These are phyloP conservation scores for Lasioglossum morio DNA, from an alignment of 2,888 invertebrate genomes.

Conservation along the genomic window DNA sequence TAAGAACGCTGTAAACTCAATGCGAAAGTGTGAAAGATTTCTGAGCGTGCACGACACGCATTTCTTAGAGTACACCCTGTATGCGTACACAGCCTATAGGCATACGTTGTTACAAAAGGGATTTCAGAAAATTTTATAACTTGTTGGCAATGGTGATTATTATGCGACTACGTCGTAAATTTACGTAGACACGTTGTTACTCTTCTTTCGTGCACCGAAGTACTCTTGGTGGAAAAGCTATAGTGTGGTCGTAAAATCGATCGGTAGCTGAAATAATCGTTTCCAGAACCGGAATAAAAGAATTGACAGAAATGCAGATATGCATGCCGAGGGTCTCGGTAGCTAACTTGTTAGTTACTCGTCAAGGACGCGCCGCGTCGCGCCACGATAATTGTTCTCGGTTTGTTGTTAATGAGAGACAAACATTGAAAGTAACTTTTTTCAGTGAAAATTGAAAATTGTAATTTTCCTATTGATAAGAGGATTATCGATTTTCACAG, in stretches of 20 bases:
- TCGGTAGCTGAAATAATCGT: neutral
- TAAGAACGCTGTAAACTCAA: neutral
- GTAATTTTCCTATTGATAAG: neutral
- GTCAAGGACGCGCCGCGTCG: neutral
- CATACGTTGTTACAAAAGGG: constrained; percentile 63
- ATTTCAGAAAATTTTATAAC: constrained; percentile 75
- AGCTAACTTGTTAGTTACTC: too few species aligned
- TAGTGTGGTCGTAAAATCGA: constrained; percentile 18
- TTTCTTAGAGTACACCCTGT: constrained; percentile 22
- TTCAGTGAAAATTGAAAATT: neutral
- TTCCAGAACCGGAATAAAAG: neutral
- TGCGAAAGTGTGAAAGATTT: neutral
- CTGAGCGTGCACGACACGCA: constrained; percentile 14
- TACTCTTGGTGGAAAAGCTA: constrained; percentile 10
- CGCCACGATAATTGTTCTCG: neutral
- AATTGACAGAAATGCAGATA: neutral
- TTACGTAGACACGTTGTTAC: constrained; percentile 54
- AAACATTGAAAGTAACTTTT: neutral
- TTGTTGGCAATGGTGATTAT: constrained; percentile 68
- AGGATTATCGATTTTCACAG: neutral
- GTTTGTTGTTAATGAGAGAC: neutral
- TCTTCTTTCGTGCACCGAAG: constrained; percentile 45
- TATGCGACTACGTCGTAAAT: constrained; percentile 62
- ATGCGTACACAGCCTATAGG: constrained; percentile 52
- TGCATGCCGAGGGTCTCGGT: neutral